These are phyloP conservation scores for Cyanoliseus patagonus DNA, from an alignment of 2,113 vertebrate species.

Conservation along the genomic window DNA sequence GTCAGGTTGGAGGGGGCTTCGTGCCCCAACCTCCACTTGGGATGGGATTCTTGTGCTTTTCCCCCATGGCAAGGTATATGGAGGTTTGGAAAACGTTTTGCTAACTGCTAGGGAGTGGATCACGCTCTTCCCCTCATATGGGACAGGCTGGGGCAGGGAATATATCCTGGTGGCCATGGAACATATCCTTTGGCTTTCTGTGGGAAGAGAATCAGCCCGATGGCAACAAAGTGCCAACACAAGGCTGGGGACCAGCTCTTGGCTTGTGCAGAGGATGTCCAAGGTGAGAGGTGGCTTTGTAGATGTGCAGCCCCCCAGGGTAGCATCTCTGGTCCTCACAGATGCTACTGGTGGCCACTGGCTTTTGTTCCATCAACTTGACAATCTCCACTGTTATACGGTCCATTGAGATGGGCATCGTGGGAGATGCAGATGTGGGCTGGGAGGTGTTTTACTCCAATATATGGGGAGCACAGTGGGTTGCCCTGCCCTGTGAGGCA, in stretches of 20 bases:
- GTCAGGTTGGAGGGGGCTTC: not conserved
- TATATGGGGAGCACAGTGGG: not conserved
- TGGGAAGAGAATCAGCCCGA: too few species aligned
- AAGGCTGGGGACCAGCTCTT: not conserved
- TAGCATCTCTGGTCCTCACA: not conserved
- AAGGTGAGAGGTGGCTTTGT: not conserved
- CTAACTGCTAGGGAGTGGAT: not conserved
- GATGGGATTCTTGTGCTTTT: not conserved
- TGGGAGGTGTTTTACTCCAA: not conserved
- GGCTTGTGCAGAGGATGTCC: not conserved
- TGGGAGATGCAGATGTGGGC: not conserved
- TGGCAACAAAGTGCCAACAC: not conserved
- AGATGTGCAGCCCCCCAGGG: not conserved
- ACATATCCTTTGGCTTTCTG: not conserved
- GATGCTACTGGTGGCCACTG: not conserved
- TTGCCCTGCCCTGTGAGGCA: not conserved
- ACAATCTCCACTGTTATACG: rapidly evolving
- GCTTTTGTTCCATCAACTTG: rapidly evolving
- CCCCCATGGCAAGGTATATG: not conserved
- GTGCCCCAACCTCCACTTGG: not conserved
- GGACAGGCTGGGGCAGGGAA: not conserved
- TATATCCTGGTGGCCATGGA: not conserved
- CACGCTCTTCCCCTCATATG: not conserved
- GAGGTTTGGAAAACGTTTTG: not conserved
- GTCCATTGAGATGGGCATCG: not conserved